Evolutionary conservation across 2,888 invertebrate species (phyloP).

Genomic region (Argyra leucocephala): DNA sequence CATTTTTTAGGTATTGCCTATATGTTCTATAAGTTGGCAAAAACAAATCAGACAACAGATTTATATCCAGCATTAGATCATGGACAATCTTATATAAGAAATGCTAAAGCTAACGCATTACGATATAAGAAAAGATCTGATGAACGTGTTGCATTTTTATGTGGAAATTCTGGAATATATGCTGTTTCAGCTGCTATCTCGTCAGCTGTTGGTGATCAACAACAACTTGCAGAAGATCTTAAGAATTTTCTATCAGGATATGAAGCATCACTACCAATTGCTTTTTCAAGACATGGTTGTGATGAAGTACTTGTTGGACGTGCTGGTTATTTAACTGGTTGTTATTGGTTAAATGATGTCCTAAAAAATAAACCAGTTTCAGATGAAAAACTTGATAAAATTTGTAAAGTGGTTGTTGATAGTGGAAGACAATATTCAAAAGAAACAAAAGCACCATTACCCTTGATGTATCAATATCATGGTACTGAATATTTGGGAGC

Average conservation of each 20-base stretch:
- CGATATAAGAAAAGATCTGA: conserved; percentile 44
- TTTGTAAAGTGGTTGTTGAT: conserved; percentile 59
- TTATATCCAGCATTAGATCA: conserved; percentile 49
- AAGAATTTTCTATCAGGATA: conserved; percentile 38
- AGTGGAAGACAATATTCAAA: conserved; percentile 63
- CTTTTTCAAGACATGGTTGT: conserved; percentile 57
- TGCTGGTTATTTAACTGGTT: conserved; percentile 71
- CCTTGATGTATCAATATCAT: conserved; percentile 63
- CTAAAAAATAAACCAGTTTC: conserved; percentile 35
- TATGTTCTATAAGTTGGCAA: conserved; percentile 63
- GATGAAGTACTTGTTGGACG: conserved; percentile 81
- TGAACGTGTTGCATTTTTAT: conserved; percentile 61
- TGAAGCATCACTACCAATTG: conserved; percentile 45
- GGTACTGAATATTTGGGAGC: conserved; percentile 48
- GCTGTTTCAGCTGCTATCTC: conserved; percentile 60
- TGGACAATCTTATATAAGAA: conserved; percentile 53
- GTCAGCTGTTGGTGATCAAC: conserved; percentile 42
- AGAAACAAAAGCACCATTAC: conserved; percentile 50
- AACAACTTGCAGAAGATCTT: conserved; percentile 41
- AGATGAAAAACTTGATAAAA: conserved; percentile 49
- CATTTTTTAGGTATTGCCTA: conserved; percentile 54
- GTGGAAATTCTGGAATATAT: conserved; percentile 71
- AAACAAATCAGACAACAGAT: conserved; percentile 43
- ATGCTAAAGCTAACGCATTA: conserved; percentile 50
- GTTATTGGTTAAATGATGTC: conserved; percentile 55